Evolutionary conservation across 2,888 invertebrate species (phyloP).

Genomic region (Drosophila anceps): DNA sequence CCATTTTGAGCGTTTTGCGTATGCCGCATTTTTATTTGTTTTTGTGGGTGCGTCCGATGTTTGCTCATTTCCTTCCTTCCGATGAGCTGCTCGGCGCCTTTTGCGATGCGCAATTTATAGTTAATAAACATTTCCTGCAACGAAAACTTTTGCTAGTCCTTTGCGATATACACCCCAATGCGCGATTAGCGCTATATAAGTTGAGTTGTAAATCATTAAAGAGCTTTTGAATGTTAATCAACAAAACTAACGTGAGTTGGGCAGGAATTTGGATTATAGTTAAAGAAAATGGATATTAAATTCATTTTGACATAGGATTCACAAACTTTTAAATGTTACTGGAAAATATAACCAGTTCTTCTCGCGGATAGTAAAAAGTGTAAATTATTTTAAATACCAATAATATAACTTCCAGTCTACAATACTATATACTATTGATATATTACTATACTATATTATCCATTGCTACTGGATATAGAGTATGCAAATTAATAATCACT

Average conservation of each 20-base stretch:
- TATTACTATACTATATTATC: too few relatives aligned
- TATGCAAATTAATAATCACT: not conserved
- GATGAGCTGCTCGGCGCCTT: slow-evolving; percentile 46
- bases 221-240: not conserved
- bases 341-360: not conserved
- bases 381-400: too few relatives aligned
- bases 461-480: not conserved
- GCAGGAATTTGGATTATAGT: not conserved
- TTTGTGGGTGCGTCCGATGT: slow-evolving; percentile 74
- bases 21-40: slow-evolving; percentile 64
- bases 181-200: not conserved
- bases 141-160: slow-evolving; percentile 44
- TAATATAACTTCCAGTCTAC: too few relatives aligned
- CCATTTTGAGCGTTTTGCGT: slow-evolving; percentile 40
- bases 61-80: slow-evolving; percentile 75
- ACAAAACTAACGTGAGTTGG: not conserved
- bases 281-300: not conserved
- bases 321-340: not conserved
- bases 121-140: slow-evolving; percentile 76
- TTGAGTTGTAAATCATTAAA: not conserved
- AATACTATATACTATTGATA: too few relatives aligned
- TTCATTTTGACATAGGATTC: not conserved
- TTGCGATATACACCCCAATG: slow-evolving; percentile 23
- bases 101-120: slow-evolving; percentile 72
- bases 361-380: too few relatives aligned